Evolutionary conservation across 2,888 invertebrate species (phyloP).

Genomic region (Erebia aethiops): DNA sequence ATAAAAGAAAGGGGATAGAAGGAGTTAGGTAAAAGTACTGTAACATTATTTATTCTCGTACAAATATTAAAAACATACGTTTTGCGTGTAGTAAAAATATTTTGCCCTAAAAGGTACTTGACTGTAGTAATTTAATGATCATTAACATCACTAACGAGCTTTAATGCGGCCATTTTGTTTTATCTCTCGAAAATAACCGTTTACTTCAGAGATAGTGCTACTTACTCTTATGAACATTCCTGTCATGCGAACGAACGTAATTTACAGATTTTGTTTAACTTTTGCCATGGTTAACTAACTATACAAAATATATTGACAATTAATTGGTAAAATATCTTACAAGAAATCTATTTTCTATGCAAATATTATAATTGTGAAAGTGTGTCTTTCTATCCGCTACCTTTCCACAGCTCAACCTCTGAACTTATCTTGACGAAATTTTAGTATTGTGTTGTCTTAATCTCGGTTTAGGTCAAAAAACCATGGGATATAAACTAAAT

Average conservation of each 20-base stretch:
- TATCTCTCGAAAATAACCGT: slow-evolving; percentile 16
- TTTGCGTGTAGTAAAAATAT: slow-evolving; percentile 3
- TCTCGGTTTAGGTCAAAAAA: too few species aligned
- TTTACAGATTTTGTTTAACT: not conserved
- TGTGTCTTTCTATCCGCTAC: too few species aligned
- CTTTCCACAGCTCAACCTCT: too few species aligned
- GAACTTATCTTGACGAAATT: too few species aligned
- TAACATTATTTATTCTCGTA: not conserved
- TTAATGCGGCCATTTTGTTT: slow-evolving; percentile 12
- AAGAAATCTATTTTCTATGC: too few species aligned
- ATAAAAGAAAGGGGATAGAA: too few species aligned
- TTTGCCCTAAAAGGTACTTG: slow-evolving; percentile 11
- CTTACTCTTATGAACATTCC: not conserved
- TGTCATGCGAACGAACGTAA: not conserved
- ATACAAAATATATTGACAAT: too few species aligned
- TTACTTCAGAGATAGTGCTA: not conserved
- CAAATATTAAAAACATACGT: not conserved
- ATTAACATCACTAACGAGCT: slow-evolving; percentile 10
- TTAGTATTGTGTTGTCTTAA: too few species aligned
- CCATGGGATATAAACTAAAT: too few species aligned
- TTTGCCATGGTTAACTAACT: not conserved
- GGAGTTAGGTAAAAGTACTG: too few species aligned
- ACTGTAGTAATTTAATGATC: slow-evolving; percentile 5
- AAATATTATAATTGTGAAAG: too few species aligned
- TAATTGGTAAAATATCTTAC: too few species aligned